Evolutionary conservation across 2,888 invertebrate species (phyloP).

Genomic region (Physocephala rufipes): DNA sequence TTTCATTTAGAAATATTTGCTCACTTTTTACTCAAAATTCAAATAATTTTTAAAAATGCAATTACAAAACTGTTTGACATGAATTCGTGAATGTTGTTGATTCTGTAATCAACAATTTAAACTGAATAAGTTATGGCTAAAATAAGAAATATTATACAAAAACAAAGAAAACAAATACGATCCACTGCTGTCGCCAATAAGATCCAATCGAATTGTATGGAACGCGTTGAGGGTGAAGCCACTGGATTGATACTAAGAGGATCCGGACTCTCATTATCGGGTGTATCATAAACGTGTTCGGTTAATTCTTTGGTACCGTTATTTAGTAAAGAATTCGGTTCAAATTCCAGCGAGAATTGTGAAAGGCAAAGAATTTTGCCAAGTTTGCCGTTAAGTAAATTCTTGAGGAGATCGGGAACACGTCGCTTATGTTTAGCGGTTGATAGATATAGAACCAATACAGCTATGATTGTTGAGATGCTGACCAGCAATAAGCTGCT

Average conservation of each 20-base stretch:
- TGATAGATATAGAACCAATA: conserved; percentile 69
- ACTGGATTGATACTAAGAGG: conserved; percentile 49
- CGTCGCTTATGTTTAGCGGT: conserved; percentile 64
- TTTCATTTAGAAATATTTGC: too few relatives aligned
- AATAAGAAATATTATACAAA: conserved; percentile 68
- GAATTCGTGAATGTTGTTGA: background rate
- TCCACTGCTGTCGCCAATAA: conserved; percentile 73
- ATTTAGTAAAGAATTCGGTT: conserved; percentile 47
- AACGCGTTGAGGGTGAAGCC: conserved; percentile 50
- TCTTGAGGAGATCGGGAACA: conserved; percentile 65
- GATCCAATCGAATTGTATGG: conserved; percentile 72
- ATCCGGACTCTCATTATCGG: conserved; percentile 46
- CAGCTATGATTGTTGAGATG: conserved; percentile 68
- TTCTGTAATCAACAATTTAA: conserved; percentile 40
- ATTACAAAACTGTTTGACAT: too few relatives aligned
- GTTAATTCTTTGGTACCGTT: conserved; percentile 54
- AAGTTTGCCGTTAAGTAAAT: conserved; percentile 56
- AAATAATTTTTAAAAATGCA: too few relatives aligned
- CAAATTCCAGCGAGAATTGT: conserved; percentile 54
- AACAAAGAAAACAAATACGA: conserved; percentile 70
- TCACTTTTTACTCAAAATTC: too few relatives aligned
- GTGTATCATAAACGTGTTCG: conserved; percentile 52
- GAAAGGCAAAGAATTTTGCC: conserved; percentile 57
- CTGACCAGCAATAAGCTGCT: conserved; percentile 67
- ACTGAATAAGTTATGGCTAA: conserved; percentile 55